Evolutionary conservation across 2,113 vertebrate genomes (phyloP).

Genomic region (Quiscalus mexicanus): DNA sequence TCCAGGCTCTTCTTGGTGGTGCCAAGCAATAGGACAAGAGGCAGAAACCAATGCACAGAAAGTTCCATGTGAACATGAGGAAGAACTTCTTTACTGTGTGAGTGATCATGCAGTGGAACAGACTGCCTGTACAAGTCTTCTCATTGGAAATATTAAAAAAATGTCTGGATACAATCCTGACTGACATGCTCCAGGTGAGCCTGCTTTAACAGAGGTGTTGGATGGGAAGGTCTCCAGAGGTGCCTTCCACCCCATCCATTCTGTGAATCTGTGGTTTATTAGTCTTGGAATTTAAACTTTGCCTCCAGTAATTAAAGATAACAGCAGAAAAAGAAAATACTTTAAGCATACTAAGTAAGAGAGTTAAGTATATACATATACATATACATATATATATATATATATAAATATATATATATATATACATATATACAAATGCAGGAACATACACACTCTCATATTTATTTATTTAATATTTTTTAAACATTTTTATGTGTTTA

Average conservation of each 20-base stretch:
- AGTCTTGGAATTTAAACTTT: neutral
- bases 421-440: neutral
- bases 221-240: neutral
- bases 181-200: neutral
- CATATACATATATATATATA: neutral
- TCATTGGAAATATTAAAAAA: neutral
- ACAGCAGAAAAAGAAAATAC: neutral
- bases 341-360: neutral
- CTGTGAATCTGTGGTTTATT: neutral
- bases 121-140: neutral
- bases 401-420: neutral
- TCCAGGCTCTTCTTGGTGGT: neutral
- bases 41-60: neutral
- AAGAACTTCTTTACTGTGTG: neutral
- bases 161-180: neutral
- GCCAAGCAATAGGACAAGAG: neutral
- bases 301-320: neutral
- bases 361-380: neutral
- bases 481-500: neutral
- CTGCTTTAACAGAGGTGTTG: neutral
- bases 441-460: neutral
- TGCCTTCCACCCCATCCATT: neutral
- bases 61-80: neutral
- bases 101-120: neutral
- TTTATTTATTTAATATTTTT: neutral